A percentile compares a stretch with the other conserved stretches of the same genome.
Evolutionary conservation across 2,113 vertebrate species (phyloP).

Genomic region (Trogon surrucura): DNA sequence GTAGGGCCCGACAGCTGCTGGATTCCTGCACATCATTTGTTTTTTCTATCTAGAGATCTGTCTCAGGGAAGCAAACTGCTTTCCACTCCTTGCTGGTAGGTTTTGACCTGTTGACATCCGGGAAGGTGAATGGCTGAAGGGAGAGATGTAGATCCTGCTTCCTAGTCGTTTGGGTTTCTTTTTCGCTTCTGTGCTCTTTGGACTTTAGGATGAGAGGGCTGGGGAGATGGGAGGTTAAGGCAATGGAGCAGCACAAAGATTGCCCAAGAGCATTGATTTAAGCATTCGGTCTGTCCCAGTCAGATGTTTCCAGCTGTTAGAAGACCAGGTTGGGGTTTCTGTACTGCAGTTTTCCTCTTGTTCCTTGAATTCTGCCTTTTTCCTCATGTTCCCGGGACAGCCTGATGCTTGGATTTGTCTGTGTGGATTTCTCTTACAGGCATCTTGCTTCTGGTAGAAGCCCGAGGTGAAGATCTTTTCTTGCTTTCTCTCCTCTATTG

Average conservation of each 20-base stretch:
- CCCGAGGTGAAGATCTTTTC: background rate
- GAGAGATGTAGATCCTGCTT: background rate
- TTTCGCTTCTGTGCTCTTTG: background rate
- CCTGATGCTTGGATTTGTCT: background rate
- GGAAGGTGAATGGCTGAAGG: background rate
- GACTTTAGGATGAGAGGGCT: background rate
- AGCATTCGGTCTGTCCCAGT: fast-evolving
- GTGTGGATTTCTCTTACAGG: background rate
- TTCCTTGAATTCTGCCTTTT: background rate
- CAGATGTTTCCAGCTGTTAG: background rate
- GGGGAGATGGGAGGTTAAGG: background rate
- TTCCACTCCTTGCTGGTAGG: background rate
- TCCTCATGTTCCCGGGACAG: background rate
- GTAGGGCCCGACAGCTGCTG: background rate
- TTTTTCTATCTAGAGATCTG: background rate
- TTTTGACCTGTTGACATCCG: background rate
- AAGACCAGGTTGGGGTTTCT: background rate
- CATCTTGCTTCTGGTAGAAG: background rate
- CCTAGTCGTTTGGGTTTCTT: background rate
- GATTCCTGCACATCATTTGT: background rate
- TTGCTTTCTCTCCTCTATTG: background rate
- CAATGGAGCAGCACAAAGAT: background rate
- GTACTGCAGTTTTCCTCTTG: background rate
- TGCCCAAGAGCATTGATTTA: background rate
- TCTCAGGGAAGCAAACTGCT: background rate